Percentiles rank a stretch among this genome's conserved stretches.
These are phyloP conservation scores for Boleophthalmus pectinirostris DNA, from an alignment of 2,113 vertebrate genomes.

Conservation along the genomic window DNA sequence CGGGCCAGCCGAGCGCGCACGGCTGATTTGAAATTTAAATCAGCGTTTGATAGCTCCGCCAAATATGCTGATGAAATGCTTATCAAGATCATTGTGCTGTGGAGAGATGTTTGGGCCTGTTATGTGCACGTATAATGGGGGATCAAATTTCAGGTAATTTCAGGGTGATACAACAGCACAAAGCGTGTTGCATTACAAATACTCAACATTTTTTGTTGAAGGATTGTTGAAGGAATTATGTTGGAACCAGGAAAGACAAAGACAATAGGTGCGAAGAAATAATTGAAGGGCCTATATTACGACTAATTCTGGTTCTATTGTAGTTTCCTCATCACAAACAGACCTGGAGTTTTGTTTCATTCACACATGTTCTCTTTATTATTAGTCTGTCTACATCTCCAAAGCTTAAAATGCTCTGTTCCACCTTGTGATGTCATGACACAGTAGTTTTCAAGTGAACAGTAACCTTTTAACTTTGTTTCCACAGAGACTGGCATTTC, in stretches of 20 bases:
- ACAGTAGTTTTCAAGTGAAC: too few relatives aligned
- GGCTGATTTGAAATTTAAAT: slow-evolving; percentile 54
- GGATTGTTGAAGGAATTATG: neutral
- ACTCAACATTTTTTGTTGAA: neutral
- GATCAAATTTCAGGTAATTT: slow-evolving; percentile 9
- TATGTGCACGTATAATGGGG: slow-evolving; percentile 4
- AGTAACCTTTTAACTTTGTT: too few relatives aligned
- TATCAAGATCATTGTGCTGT: slow-evolving; percentile 11
- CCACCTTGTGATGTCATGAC: too few relatives aligned
- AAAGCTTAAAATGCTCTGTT: too few relatives aligned
- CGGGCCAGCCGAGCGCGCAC: slow-evolving; percentile 27
- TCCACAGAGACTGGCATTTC: too few relatives aligned
- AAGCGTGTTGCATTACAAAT: neutral
- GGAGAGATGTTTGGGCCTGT: slow-evolving; percentile 10
- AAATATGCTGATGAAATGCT: slow-evolving; percentile 46
- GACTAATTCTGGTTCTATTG: too few relatives aligned
- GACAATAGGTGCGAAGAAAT: neutral
- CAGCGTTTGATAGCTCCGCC: slow-evolving; percentile 32
- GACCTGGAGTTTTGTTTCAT: too few relatives aligned
- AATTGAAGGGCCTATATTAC: too few relatives aligned
- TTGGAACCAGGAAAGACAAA: neutral
- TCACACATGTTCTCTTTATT: too few relatives aligned
- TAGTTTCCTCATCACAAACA: too few relatives aligned
- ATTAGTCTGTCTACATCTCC: too few relatives aligned
- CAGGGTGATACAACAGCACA: neutral